phyloP scores from a whole-genome alignment of 2,888 invertebrate species.

The Yponomeuta sedellus region DNA sequence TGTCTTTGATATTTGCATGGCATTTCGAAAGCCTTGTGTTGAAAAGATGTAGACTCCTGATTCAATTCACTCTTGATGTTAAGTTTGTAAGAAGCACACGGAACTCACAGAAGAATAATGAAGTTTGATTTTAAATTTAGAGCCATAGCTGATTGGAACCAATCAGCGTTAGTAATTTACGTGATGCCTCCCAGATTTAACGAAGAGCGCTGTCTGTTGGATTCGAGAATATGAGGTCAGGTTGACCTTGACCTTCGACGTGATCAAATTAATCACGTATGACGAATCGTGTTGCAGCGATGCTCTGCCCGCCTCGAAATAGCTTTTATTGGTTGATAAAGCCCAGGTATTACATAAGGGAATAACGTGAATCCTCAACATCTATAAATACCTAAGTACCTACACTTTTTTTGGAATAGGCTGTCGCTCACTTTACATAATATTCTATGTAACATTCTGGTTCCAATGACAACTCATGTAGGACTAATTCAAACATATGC shows the following conservation, averaged over 20 bases:
- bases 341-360: slow-evolving; percentile 20
- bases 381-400: neutral
- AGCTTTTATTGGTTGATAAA: slow-evolving; percentile 59
- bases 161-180: slow-evolving; percentile 69
- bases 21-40: neutral
- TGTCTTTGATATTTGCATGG: neutral
- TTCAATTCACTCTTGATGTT: neutral
- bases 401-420: no score
- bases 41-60: neutral
- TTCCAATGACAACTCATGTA: no score
- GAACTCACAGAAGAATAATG: neutral
- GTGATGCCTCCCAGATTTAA: slow-evolving; percentile 37
- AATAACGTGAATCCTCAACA: no score
- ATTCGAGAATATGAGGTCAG: slow-evolving; percentile 29
- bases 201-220: slow-evolving; percentile 25
- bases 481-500: no score
- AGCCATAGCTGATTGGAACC: slow-evolving; percentile 64
- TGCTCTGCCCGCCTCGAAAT: slow-evolving; percentile 25
- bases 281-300: slow-evolving; percentile 53
- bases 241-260: slow-evolving; percentile 48
- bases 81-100: neutral
- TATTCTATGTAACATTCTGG: no score
- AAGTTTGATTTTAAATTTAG: slow-evolving; percentile 44
- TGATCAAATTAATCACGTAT: slow-evolving; percentile 55
- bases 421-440: no score